These are phyloP conservation scores for Etheostoma nigrum DNA, from an alignment of 2,797 vertebrate genomes.

Conservation along the genomic window DNA sequence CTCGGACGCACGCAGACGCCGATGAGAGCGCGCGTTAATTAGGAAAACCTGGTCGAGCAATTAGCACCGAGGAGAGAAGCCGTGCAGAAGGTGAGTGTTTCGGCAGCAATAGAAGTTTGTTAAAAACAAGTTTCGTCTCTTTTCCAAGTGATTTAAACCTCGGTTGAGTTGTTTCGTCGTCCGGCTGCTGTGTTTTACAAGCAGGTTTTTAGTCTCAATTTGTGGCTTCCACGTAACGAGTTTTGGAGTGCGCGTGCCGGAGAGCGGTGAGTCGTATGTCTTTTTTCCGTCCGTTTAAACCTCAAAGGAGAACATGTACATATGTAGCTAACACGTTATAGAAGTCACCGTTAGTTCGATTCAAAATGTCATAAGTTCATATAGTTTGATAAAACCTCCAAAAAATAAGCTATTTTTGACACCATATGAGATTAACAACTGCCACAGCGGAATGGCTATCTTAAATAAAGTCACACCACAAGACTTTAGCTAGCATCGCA, in stretches of 20 bases:
- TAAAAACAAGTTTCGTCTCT: fast-evolving
- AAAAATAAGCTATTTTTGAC: neutral
- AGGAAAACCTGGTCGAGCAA: conserved; percentile 80
- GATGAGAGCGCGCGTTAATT: conserved; percentile 73
- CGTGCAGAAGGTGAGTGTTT: conserved; percentile 67
- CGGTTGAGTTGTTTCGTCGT: neutral
- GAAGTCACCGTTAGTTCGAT: neutral
- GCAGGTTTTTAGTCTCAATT: conserved; percentile 3
- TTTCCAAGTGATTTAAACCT: neutral
- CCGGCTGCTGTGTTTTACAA: conserved; percentile 6
- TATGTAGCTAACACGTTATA: neutral
- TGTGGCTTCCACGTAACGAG: conserved; percentile 25
- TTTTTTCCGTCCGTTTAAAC: neutral
- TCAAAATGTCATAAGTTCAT: neutral
- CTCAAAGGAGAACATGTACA: neutral
- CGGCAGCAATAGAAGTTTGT: neutral
- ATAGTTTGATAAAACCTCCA: neutral
- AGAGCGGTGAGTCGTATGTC: conserved; percentile 57
- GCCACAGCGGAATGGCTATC: neutral
- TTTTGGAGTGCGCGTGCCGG: conserved; percentile 36
- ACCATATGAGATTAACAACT: neutral
- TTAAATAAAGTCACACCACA: neutral
- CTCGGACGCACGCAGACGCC: conserved; percentile 52
- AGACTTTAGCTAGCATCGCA: neutral
- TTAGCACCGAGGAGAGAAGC: conserved; percentile 64